Percentiles rank a stretch among this genome's conserved stretches.
phyloP scores from a whole-genome alignment of 1,140 invertebrate species.

The Camponotus floridanus region DNA sequence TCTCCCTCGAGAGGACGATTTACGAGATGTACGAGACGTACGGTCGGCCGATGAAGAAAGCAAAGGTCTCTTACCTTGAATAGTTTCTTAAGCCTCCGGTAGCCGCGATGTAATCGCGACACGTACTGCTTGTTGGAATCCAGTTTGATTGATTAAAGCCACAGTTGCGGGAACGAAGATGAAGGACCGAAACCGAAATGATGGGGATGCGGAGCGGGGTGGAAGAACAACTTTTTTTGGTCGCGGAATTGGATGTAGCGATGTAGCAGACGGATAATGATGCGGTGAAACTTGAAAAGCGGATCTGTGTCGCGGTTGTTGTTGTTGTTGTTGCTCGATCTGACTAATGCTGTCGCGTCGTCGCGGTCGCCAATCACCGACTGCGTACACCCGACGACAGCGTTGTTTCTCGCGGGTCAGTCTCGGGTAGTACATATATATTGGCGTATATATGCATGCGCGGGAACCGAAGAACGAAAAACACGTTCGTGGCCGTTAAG shows the following conservation, averaged over 20 bases:
- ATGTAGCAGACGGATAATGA: conserved; percentile 4
- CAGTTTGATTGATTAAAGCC: conserved; percentile 86
- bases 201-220: conserved; percentile 31
- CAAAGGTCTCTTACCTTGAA: conserved; percentile 83
- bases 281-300: conserved; percentile 52
- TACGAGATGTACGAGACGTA: conserved; percentile 35
- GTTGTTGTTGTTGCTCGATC: conserved; percentile 46
- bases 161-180: conserved; percentile 79
- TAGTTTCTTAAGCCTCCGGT: conserved; percentile 85
- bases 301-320: conserved; percentile 68
- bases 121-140: conserved; percentile 86
- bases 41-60: no score
- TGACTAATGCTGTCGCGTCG: conserved; percentile 52
- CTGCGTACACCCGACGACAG: conserved; percentile 67
- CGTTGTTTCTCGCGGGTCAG: conserved; percentile 71
- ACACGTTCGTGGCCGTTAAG: conserved; percentile 77
- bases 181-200: conserved; percentile 68
- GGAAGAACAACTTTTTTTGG: conserved; percentile 36
- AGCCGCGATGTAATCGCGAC: conserved; percentile 86
- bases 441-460: conserved; percentile 71
- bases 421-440: conserved; percentile 68
- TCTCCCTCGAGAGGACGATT: neutral
- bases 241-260: neutral
- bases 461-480: conserved; percentile 77
- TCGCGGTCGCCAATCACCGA: conserved; percentile 68